phyloP scores from a whole-genome alignment of 1,140 invertebrate genomes.

The Delia radicum region DNA sequence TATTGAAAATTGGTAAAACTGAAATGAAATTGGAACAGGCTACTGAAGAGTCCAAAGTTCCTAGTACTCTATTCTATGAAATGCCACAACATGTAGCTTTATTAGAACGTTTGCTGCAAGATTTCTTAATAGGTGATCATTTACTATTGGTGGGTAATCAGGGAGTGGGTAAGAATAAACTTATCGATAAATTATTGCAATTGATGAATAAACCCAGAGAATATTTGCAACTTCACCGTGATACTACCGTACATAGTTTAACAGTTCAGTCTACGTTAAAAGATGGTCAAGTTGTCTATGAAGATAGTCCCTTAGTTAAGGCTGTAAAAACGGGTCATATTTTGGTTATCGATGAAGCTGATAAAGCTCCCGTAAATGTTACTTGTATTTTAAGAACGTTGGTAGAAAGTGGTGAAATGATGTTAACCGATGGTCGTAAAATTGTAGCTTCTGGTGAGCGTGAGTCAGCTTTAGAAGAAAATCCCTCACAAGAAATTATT shows the following conservation, averaged over 20 bases:
- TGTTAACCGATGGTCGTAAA: constrained; percentile 87
- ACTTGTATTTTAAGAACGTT: constrained; percentile 94
- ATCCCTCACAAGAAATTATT: constrained; percentile 61
- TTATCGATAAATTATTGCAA: constrained; percentile 89
- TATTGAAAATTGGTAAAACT: constrained; percentile 78
- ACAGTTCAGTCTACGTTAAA: constrained; percentile 88
- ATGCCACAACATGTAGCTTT: constrained; percentile 86
- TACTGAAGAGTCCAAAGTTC: constrained; percentile 78
- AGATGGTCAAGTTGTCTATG: constrained; percentile 86
- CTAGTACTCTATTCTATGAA: constrained; percentile 91
- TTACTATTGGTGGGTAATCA: constrained; percentile 94
- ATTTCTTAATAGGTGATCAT: constrained; percentile 89
- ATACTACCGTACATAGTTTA: constrained; percentile 94
- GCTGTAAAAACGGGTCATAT: constrained; percentile 88
- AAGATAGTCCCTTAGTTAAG: constrained; percentile 91
- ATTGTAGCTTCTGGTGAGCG: constrained; percentile 68
- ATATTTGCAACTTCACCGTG: constrained; percentile 94
- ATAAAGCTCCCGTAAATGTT: constrained; percentile 95
- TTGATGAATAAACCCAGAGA: constrained; percentile 87
- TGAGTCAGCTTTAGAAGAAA: constrained; percentile 35
- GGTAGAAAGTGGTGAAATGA: constrained; percentile 93
- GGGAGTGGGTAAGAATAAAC: constrained; percentile 95
- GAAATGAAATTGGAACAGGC: constrained; percentile 70
- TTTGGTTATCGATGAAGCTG: constrained; percentile 93
- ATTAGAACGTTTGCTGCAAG: constrained; percentile 81